phyloP scores from a whole-genome alignment of 2,797 vertebrate species.

The Lacerta bilineata region DNA sequence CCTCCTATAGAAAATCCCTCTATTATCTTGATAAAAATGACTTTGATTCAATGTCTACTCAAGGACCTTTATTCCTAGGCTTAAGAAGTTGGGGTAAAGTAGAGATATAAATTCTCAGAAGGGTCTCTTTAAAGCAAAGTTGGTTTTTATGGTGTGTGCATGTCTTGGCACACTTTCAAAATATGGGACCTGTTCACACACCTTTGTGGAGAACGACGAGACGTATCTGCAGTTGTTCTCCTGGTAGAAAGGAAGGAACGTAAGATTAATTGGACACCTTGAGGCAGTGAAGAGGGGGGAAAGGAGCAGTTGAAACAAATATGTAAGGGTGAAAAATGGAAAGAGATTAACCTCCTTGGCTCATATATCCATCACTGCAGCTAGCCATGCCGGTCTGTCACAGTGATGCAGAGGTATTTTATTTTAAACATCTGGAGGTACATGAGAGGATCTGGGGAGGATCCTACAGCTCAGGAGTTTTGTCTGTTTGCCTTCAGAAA shows the following conservation, averaged over 20 bases:
- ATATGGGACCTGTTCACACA: constrained; percentile 26
- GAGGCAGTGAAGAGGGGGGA: constrained; percentile 46
- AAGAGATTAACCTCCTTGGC: constrained; percentile 72
- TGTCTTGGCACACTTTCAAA: constrained; percentile 27
- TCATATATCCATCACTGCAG: constrained; percentile 56
- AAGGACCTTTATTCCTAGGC: not conserved
- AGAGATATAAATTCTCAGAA: not conserved
- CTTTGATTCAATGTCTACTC: constrained; percentile 30
- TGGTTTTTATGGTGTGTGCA: not conserved
- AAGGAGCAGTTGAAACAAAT: constrained; percentile 71
- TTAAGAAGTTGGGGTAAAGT: constrained; percentile 26
- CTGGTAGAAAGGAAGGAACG: constrained; percentile 42
- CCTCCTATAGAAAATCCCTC: constrained; percentile 23
- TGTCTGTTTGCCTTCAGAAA: not conserved
- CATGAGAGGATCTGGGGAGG: not conserved
- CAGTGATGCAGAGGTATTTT: constrained; percentile 42
- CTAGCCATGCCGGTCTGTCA: constrained; percentile 51
- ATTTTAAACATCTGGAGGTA: constrained; percentile 3
- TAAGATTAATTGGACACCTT: constrained; percentile 71
- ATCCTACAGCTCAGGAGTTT: too few relatives aligned
- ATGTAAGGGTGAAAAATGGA: constrained; percentile 68
- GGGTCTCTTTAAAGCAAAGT: constrained; percentile 29
- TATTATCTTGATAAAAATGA: constrained; percentile 21
- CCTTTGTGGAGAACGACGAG: constrained; percentile 31
- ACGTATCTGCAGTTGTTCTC: constrained; percentile 16